phyloP scores from a whole-genome alignment of 2,113 vertebrate genomes.

The Odontesthes bonariensis region DNA sequence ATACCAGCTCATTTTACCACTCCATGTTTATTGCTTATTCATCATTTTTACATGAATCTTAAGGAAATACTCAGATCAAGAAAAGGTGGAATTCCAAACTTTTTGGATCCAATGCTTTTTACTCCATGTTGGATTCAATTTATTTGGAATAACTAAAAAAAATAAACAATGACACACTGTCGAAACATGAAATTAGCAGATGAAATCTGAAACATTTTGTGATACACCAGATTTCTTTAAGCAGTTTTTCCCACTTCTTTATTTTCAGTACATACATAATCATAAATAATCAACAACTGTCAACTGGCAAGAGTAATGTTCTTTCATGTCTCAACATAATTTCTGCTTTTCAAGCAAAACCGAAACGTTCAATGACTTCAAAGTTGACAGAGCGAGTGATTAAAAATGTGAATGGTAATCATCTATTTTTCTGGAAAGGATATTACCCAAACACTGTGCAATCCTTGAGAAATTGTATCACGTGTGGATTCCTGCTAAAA shows the following conservation, averaged over 20 bases:
- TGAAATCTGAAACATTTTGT: constrained; percentile 20
- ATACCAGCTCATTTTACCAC: constrained; percentile 29
- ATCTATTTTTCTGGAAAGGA: not conserved
- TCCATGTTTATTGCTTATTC: constrained; percentile 77
- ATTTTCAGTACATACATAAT: constrained; percentile 33
- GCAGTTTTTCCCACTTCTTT: not conserved
- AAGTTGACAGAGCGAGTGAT: constrained; percentile 11
- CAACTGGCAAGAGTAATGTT: constrained; percentile 26
- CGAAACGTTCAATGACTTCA: constrained; percentile 11
- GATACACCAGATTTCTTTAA: constrained; percentile 36
- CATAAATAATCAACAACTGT: constrained; percentile 55
- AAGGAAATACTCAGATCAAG: constrained; percentile 49
- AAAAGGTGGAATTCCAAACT: constrained; percentile 39
- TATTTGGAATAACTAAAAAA: constrained; percentile 50
- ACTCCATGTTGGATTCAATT: constrained; percentile 43
- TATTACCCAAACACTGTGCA: not conserved
- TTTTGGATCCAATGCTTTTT: constrained; percentile 42
- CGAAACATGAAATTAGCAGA: constrained; percentile 43
- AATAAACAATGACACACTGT: constrained; percentile 16
- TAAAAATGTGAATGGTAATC: not conserved
- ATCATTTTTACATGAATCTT: constrained; percentile 55
- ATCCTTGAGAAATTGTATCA: constrained; percentile 23
- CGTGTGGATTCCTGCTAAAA: constrained; percentile 1
- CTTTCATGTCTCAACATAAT: not conserved
- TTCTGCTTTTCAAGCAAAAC: constrained; percentile 5